These are phyloP conservation scores for Pseudois nayaur DNA, from an alignment of 2,113 vertebrate species.

Conservation along the genomic window DNA sequence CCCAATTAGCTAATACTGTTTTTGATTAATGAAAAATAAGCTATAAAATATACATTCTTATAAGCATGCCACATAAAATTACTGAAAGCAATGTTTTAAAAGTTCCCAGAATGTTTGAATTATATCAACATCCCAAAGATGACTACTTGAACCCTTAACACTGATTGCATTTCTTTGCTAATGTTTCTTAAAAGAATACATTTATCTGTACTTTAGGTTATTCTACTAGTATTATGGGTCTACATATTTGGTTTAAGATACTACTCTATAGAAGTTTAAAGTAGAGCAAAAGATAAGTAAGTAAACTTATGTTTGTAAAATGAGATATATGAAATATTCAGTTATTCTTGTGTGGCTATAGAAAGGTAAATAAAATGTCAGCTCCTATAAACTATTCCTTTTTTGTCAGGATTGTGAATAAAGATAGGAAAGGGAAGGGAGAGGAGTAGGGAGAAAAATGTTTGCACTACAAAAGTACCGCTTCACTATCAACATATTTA, in stretches of 20 bases:
- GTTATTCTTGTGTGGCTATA: neutral
- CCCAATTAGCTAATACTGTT: neutral
- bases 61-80: neutral
- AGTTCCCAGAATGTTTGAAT: slow-evolving; percentile 18
- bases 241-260: slow-evolving; percentile 21
- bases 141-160: neutral
- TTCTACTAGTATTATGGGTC: neutral
- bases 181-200: neutral
- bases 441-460: neutral
- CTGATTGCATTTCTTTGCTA: neutral
- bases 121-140: neutral
- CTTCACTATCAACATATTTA: slow-evolving; percentile 2
- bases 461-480: neutral
- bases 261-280: neutral
- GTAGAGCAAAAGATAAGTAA: slow-evolving; percentile 6
- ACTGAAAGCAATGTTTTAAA: neutral
- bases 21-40: neutral
- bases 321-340: neutral
- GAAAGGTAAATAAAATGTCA: neutral
- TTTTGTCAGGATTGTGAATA: slow-evolving; percentile 7
- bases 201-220: neutral
- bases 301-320: slow-evolving; percentile 41
- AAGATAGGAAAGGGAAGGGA: neutral
- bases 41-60: neutral
- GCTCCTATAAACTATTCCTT: slow-evolving; percentile 12